Evolutionary conservation across 2,888 invertebrate genomes (phyloP).

Genomic region (Venusia cambrica): DNA sequence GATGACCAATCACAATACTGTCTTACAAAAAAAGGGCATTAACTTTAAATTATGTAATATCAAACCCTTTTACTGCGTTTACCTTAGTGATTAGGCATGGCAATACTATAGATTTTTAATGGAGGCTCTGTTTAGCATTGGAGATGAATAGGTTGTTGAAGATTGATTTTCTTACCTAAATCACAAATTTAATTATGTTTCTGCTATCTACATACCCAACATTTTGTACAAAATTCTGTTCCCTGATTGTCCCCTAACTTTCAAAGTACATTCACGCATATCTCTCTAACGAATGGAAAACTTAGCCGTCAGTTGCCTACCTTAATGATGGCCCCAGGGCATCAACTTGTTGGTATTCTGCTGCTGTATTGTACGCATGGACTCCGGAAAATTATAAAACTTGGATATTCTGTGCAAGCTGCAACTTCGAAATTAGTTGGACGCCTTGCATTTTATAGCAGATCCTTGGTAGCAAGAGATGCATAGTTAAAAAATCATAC

Average conservation of each 20-base stretch:
- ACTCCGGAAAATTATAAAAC: conserved; percentile 71
- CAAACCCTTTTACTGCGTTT: no score
- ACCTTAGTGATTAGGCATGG: no score
- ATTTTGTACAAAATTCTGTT: no score
- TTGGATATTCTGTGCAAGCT: conserved; percentile 44
- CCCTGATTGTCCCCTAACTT: neutral
- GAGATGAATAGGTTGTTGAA: neutral
- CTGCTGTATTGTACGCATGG: conserved; percentile 30
- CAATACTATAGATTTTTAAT: no score
- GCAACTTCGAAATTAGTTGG: conserved; percentile 26
- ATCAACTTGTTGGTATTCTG: conserved; percentile 43
- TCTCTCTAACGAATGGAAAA: conserved; percentile 12
- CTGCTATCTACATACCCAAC: no score
- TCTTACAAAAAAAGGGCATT: no score
- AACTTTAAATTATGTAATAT: no score
- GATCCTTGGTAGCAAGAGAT: conserved; percentile 6
- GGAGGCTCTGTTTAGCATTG: no score
- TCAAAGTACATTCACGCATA: conserved; percentile 10
- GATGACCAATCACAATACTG: no score
- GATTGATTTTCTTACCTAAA: no score
- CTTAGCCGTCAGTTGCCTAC: conserved; percentile 20
- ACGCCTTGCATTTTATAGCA: conserved; percentile 21
- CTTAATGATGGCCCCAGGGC: conserved; percentile 33
- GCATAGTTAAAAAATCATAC: no score
- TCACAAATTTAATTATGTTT: no score